Conservation (phyloP, 2,113 vertebrate species). For the Synodontis membranacea region DNA sequence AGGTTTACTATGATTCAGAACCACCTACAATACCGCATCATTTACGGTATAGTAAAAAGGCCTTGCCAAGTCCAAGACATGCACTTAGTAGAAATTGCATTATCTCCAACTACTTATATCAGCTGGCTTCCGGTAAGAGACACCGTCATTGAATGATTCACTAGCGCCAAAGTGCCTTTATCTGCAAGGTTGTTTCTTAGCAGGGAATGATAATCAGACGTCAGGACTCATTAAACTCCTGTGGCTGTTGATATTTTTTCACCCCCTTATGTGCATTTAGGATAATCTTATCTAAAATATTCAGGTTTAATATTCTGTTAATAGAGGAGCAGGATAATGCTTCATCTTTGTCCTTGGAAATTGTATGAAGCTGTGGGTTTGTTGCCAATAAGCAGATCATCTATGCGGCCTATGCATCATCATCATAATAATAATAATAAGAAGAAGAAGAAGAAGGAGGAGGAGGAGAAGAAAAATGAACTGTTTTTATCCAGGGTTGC, state of each 20-base stretch:
- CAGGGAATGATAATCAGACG: conserved; percentile 38
- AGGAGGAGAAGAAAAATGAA: not conserved
- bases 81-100: conserved; percentile 61
- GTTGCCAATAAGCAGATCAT: conserved; percentile 43
- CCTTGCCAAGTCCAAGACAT: conserved; percentile 52
- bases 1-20: conserved; percentile 39
- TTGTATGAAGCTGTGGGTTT: conserved; percentile 48
- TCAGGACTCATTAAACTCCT: conserved; percentile 18
- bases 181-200: conserved; percentile 38
- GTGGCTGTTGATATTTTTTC: not conserved
- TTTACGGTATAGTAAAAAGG: conserved; percentile 57
- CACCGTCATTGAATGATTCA: conserved; percentile 59
- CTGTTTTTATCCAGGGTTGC: not conserved
- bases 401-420: not conserved
- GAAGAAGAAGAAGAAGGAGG: too few relatives aligned
- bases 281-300: not conserved
- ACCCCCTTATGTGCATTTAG: not conserved
- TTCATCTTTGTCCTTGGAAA: conserved; percentile 1
- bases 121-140: conserved; percentile 51
- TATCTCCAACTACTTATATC: conserved; percentile 57
- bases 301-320: not conserved
- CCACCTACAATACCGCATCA: conserved; percentile 22
- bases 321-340: not conserved
- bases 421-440: not conserved
- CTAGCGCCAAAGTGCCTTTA: conserved; percentile 51